phyloP scores from a whole-genome alignment of 2,888 invertebrate genomes.

The Holacanthella duospinosa region DNA sequence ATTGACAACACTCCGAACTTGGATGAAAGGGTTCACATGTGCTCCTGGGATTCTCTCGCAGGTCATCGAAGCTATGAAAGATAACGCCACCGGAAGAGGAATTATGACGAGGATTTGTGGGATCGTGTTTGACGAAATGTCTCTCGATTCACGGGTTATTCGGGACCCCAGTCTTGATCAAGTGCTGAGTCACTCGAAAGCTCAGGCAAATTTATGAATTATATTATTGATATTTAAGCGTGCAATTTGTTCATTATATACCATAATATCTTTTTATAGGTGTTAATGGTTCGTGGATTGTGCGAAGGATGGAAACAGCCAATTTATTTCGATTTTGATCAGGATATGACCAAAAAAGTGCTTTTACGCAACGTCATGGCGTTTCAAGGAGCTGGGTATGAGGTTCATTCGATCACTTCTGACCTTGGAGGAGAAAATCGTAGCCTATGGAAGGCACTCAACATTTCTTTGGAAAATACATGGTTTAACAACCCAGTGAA shows the following conservation, averaged over 20 bases:
- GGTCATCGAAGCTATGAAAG: conserved; percentile 13
- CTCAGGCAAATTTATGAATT: conserved; percentile 10
- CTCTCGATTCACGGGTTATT: conserved; percentile 6
- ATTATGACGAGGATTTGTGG: too few relatives aligned
- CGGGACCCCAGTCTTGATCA: conserved; percentile 14
- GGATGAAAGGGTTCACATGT: conserved; percentile 16
- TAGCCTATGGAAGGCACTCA: conserved; percentile 14
- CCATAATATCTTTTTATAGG: neutral
- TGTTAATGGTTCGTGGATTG: conserved; percentile 15
- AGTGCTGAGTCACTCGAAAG: conserved; percentile 18
- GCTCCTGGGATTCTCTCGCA: conserved; percentile 19
- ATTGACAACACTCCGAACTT: conserved; percentile 14
- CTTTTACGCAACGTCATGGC: conserved; percentile 13
- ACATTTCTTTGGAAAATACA: conserved; percentile 8
- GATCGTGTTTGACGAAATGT: conserved; percentile 29
- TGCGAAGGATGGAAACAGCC: conserved; percentile 23
- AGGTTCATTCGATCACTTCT: conserved; percentile 13
- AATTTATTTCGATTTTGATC: conserved; percentile 26
- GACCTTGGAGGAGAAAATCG: conserved; percentile 26
- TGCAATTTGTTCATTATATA: neutral
- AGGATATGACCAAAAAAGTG: conserved; percentile 12
- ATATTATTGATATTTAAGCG: neutral
- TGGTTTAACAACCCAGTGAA: conserved; percentile 16
- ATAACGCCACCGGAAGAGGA: neutral
- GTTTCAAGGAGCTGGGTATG: conserved; percentile 12